A percentile compares a stretch with the other conserved stretches of the same genome.
Conservation (phyloP, 2,888 invertebrate genomes). For the Odiellus spinosus region DNA sequence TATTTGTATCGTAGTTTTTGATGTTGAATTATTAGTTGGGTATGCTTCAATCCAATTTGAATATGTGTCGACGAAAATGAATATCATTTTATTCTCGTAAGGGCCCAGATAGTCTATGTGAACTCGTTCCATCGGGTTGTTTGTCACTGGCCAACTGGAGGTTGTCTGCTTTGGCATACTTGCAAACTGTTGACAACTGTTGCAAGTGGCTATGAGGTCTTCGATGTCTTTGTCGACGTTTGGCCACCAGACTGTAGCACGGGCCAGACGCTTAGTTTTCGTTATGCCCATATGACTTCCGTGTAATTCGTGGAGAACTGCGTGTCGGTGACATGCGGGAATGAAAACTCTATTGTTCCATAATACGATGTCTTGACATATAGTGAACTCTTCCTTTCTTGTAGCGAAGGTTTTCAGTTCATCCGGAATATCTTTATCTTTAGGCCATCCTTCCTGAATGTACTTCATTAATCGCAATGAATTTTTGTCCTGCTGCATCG, state of each 20-base stretch:
- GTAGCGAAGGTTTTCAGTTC: constrained; percentile 1
- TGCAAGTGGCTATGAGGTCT: constrained; percentile 16
- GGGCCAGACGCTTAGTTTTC: constrained; percentile 23
- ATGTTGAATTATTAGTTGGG: constrained; percentile 10
- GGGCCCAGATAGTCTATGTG: constrained; percentile 33
- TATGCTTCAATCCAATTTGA: constrained; percentile 32
- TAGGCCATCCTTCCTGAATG: constrained; percentile 1
- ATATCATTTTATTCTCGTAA: constrained; percentile 22
- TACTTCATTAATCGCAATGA: neutral
- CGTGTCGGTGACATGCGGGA: constrained; percentile 17
- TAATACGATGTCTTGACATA: constrained; percentile 21
- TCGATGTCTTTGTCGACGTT: constrained; percentile 19
- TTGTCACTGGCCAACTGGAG: constrained; percentile 11
- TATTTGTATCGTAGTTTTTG: constrained; percentile 15
- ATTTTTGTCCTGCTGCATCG: neutral
- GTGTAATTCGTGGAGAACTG: constrained; percentile 21
- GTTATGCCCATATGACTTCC: constrained; percentile 22
- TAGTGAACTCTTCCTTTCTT: constrained; percentile 12
- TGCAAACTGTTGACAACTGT: constrained; percentile 12
- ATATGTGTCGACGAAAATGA: constrained; percentile 29
- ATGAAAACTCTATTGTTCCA: constrained; percentile 21
- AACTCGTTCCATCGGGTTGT: constrained; percentile 26
- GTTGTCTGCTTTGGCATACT: neutral
- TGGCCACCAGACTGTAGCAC: constrained; percentile 24
- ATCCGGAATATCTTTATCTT: neutral